Percentiles rank a stretch among this genome's conserved stretches.
phyloP scores from a whole-genome alignment of 2,888 invertebrate species.

The Drosophila sordidula region DNA sequence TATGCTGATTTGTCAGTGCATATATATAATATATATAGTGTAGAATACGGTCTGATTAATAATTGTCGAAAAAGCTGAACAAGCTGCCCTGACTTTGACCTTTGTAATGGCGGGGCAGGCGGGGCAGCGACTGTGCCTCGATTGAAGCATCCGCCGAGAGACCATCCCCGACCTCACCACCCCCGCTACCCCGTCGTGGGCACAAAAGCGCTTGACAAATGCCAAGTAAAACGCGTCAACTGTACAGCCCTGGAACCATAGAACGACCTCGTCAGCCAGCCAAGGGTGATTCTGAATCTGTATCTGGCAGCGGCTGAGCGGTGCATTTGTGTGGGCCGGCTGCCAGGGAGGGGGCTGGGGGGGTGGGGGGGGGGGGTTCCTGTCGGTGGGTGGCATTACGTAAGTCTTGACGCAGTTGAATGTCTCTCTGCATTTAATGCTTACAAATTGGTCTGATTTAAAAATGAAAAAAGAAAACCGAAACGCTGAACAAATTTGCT shows the following conservation, averaged over 20 bases:
- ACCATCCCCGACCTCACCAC: too few species aligned
- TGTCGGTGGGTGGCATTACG: conserved; percentile 65
- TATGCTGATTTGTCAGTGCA: conserved; percentile 34
- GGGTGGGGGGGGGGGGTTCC: too few species aligned
- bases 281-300: conserved; percentile 55
- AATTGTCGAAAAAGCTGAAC: conserved; percentile 42
- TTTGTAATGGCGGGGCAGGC: conserved; percentile 33
- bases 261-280: conserved; percentile 54
- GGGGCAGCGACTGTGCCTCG: conserved; percentile 24
- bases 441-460: conserved; percentile 77
- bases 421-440: conserved; percentile 74
- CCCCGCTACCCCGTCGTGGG: conserved; percentile 11
- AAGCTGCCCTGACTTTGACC: conserved; percentile 75
- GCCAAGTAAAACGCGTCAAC: conserved; percentile 73
- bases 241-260: conserved; percentile 46
- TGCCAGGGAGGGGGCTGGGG: not conserved
- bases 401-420: conserved; percentile 67
- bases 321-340: conserved; percentile 26
- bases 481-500: conserved; percentile 61
- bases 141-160: conserved; percentile 65
- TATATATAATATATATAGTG: not conserved
- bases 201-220: conserved; percentile 63
- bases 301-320: conserved; percentile 6
- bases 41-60: conserved; percentile 40
- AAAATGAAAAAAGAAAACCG: conserved; percentile 23